Conservation (phyloP, 2,113 vertebrate species). For the Gallinago paraguaiae region DNA sequence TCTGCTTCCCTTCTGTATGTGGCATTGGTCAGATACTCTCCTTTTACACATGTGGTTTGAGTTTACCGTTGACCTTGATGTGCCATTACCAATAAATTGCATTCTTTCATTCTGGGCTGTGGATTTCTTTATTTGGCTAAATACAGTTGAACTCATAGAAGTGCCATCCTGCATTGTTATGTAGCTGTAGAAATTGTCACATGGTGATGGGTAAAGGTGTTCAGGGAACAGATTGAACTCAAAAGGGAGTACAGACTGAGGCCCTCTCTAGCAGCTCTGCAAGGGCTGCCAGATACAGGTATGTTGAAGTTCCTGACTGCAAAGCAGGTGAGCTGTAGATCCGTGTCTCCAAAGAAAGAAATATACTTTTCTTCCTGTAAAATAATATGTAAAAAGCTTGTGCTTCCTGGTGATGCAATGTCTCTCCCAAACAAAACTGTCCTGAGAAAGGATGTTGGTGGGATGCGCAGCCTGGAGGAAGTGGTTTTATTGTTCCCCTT, state of each 20-base stretch:
- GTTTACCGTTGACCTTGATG: neutral
- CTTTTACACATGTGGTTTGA: neutral
- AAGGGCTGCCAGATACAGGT: neutral
- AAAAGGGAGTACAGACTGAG: rapidly evolving
- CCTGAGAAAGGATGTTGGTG: neutral
- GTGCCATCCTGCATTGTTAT: neutral
- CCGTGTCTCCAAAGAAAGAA: neutral
- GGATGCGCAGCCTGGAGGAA: neutral
- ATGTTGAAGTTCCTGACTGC: neutral
- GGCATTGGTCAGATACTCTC: neutral
- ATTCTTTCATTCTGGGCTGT: neutral
- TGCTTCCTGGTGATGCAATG: neutral
- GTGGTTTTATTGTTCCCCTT: slow-evolving; percentile 16
- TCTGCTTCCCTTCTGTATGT: neutral
- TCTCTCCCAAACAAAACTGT: neutral
- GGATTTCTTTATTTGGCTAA: neutral
- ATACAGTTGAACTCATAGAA: neutral
- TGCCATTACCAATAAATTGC: slow-evolving; percentile 63
- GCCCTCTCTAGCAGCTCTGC: neutral
- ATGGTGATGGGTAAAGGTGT: neutral
- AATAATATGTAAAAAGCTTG: neutral
- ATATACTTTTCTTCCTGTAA: neutral
- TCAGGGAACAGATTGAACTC: neutral
- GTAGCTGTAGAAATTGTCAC: rapidly evolving
- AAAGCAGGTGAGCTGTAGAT: neutral